These are phyloP conservation scores for Dolichallabes microphthalmus DNA, from an alignment of 2,113 vertebrate species.

Conservation along the genomic window DNA sequence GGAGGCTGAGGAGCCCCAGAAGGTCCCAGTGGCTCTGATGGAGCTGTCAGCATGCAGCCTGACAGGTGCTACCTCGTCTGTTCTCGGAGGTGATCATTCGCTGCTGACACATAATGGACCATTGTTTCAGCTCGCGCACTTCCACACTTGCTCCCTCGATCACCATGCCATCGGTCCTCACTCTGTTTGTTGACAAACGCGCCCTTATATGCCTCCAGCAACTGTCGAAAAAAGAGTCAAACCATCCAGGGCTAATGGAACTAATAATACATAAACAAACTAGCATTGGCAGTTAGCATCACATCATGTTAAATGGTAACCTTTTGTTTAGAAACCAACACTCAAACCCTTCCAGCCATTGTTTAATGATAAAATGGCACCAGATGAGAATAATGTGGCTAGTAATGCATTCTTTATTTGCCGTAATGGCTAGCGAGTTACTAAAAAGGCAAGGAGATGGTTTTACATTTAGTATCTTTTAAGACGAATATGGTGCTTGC, in stretches of 20 bases:
- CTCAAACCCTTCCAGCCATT: not conserved
- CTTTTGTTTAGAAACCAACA: not conserved
- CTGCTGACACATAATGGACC: slow-evolving; percentile 50
- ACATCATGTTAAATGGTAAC: not conserved
- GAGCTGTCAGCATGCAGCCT: slow-evolving; percentile 39
- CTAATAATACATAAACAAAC: not conserved
- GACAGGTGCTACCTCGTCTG: slow-evolving; percentile 45
- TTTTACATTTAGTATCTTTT: slow-evolving; percentile 4
- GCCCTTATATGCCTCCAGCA: slow-evolving; percentile 1
- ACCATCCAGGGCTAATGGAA: not conserved
- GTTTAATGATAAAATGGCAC: not conserved
- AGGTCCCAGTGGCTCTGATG: slow-evolving; percentile 48
- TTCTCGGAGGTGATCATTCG: slow-evolving; percentile 50
- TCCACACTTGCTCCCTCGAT: not conserved
- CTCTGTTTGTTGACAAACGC: slow-evolving; percentile 35
- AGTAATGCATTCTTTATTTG: not conserved
- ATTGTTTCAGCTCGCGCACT: slow-evolving; percentile 45
- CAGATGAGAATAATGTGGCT: not conserved
- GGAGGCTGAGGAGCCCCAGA: slow-evolving; percentile 20
- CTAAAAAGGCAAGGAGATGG: slow-evolving; percentile 12
- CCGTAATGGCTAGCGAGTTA: not conserved
- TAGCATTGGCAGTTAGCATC: not conserved
- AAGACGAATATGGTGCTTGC: not conserved
- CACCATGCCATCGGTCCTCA: not conserved
- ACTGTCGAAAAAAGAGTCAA: not conserved